Evolutionary conservation across 2,113 vertebrate genomes (phyloP).

Genomic region (Rhipidura dahli): DNA sequence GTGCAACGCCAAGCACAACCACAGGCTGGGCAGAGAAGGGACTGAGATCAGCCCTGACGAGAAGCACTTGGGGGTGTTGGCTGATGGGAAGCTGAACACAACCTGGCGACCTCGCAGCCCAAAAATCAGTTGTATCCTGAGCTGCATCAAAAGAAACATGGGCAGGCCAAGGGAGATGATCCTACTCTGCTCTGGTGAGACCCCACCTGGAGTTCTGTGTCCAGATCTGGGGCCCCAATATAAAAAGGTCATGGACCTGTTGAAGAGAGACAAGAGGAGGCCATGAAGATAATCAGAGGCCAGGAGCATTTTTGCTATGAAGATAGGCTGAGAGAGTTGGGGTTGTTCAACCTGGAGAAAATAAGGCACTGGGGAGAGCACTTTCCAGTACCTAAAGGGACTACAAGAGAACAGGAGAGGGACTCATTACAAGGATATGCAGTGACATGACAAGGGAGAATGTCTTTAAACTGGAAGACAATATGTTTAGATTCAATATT

Average conservation of each 20-base stretch:
- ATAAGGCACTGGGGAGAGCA: not conserved
- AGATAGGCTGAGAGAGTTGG: not conserved
- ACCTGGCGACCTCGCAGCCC: rapidly evolving
- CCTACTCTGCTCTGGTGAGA: not conserved
- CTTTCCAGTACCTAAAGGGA: not conserved
- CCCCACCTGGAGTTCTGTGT: not conserved
- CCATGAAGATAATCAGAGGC: not conserved
- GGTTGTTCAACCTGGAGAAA: not conserved
- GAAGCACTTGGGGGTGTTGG: not conserved
- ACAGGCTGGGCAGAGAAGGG: not conserved
- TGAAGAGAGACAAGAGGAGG: not conserved
- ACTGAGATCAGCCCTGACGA: not conserved
- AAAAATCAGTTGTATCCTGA: not conserved
- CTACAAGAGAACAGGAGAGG: not conserved
- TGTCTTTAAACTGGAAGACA: not conserved
- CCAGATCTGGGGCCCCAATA: not conserved
- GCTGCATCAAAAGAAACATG: not conserved
- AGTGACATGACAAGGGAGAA: not conserved
- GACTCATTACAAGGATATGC: not conserved
- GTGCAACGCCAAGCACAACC: not conserved
- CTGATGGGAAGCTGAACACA: not conserved
- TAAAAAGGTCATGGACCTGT: not conserved
- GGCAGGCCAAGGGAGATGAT: not conserved
- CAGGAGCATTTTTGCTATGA: not conserved
- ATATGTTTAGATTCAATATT: not conserved